Conservation (phyloP, 1,140 invertebrate species). For the Neuroterus valhalla region DNA sequence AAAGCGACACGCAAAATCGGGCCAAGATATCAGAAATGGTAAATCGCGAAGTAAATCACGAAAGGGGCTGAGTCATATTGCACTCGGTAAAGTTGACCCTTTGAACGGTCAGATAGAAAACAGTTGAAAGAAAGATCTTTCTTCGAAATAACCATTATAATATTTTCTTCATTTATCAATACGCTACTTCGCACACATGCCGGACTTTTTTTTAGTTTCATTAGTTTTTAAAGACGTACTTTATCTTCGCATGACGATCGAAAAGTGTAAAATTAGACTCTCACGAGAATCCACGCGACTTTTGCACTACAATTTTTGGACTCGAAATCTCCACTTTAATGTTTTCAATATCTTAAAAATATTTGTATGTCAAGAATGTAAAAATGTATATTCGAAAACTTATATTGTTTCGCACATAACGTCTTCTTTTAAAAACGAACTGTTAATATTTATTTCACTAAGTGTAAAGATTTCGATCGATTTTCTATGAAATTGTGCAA, state of each 20-base stretch:
- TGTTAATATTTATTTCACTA: not conserved
- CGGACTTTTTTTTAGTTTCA: not conserved
- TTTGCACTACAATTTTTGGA: not conserved
- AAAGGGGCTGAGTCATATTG: conserved; percentile 56
- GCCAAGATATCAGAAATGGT: conserved; percentile 1
- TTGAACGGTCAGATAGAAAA: not conserved
- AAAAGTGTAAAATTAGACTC: conserved; percentile 21
- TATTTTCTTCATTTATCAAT: conserved; percentile 7
- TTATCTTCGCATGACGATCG: not conserved
- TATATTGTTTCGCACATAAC: no score
- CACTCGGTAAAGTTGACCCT: conserved; percentile 49
- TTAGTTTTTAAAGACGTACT: not conserved
- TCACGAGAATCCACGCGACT: conserved; percentile 2
- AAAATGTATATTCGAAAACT: no score
- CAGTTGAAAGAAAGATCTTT: not conserved
- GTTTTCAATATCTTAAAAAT: no score
- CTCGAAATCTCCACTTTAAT: no score
- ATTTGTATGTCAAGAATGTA: no score
- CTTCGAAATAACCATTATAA: not conserved
- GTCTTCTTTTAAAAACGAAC: not conserved
- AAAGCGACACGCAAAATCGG: conserved; percentile 3
- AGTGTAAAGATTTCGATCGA: conserved; percentile 3
- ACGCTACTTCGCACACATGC: not conserved
- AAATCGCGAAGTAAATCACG: not conserved
- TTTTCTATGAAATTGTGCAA: conserved; percentile 53